These are phyloP conservation scores for Aproaerema taeniolella DNA, from an alignment of 2,888 invertebrate genomes.

Conservation along the genomic window DNA sequence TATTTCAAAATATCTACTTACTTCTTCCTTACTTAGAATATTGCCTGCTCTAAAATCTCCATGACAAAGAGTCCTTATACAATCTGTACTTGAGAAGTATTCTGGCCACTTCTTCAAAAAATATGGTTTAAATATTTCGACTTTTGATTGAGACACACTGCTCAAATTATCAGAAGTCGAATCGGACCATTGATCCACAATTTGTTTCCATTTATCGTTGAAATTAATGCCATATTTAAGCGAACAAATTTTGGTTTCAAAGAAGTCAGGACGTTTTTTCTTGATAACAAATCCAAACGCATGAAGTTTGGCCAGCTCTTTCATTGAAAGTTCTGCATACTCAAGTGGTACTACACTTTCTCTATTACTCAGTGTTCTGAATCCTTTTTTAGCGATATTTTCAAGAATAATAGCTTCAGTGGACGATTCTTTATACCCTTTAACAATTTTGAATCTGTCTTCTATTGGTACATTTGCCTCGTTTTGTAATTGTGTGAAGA, in stretches of 20 bases:
- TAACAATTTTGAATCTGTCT: slow-evolving; percentile 36
- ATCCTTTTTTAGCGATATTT: slow-evolving; percentile 40
- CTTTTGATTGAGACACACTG: slow-evolving; percentile 18
- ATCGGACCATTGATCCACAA: slow-evolving; percentile 22
- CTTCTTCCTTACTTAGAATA: slow-evolving; percentile 39
- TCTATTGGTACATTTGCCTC: slow-evolving; percentile 32
- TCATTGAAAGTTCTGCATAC: slow-evolving; percentile 37
- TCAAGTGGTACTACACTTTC: slow-evolving; percentile 35
- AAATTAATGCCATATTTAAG: slow-evolving; percentile 23
- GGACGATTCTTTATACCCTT: slow-evolving; percentile 34
- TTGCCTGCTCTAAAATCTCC: slow-evolving; percentile 55
- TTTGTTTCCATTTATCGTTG: slow-evolving; percentile 29
- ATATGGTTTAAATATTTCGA: slow-evolving; percentile 24
- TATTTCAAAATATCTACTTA: no score
- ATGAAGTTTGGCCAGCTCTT: slow-evolving; percentile 49
- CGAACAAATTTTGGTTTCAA: slow-evolving; percentile 28
- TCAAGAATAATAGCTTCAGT: slow-evolving; percentile 40
- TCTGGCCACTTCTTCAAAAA: slow-evolving; percentile 26
- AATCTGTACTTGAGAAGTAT: no score
- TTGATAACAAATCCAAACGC: slow-evolving; percentile 39
- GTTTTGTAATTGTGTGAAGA: slow-evolving; percentile 37
- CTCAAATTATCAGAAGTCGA: neutral
- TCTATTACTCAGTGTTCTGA: slow-evolving; percentile 28
- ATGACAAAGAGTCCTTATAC: slow-evolving; percentile 44
- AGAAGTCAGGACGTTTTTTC: slow-evolving; percentile 32